These are phyloP conservation scores for Eupithecia vulgata DNA, from an alignment of 2,888 invertebrate species.

Conservation along the genomic window DNA sequence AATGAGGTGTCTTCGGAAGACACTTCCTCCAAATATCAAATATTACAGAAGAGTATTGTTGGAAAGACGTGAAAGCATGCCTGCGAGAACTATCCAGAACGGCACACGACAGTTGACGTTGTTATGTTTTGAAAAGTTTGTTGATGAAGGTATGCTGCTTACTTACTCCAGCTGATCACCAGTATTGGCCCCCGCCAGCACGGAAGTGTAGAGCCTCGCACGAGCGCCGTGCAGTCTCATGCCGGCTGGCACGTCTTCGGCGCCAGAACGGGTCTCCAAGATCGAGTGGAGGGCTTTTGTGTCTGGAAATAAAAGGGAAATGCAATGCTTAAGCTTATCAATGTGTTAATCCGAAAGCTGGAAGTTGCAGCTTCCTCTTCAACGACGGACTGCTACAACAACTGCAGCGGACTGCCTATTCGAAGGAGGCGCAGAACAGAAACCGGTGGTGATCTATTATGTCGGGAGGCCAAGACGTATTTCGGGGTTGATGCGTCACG, in stretches of 20 bases:
- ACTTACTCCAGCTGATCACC: conserved; percentile 74
- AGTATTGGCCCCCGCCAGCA: conserved; percentile 70
- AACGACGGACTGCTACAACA: not conserved
- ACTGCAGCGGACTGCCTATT: not conserved
- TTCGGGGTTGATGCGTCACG: too few relatives aligned
- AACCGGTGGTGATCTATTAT: too few relatives aligned
- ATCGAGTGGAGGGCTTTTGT: conserved; percentile 52
- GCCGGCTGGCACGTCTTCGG: conserved; percentile 73
- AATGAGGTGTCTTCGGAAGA: too few relatives aligned
- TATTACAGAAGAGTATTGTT: too few relatives aligned
- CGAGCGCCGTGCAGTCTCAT: conserved; percentile 75
- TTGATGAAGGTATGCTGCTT: not conserved
- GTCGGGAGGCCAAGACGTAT: too few relatives aligned
- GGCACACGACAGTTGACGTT: too few relatives aligned
- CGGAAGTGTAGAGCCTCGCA: conserved; percentile 75
- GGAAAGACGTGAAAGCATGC: too few relatives aligned
- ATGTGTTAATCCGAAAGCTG: not conserved
- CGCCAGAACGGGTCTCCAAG: conserved; percentile 59
- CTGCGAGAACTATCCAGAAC: too few relatives aligned
- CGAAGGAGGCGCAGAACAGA: not conserved
- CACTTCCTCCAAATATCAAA: too few relatives aligned
- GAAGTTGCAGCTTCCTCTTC: not conserved
- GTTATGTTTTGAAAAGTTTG: too few relatives aligned
- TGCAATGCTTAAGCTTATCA: too few relatives aligned
- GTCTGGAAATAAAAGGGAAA: not conserved